These are phyloP conservation scores for Lepidotrigona ventralis DNA, from an alignment of 1,140 invertebrate species.

Conservation along the genomic window DNA sequence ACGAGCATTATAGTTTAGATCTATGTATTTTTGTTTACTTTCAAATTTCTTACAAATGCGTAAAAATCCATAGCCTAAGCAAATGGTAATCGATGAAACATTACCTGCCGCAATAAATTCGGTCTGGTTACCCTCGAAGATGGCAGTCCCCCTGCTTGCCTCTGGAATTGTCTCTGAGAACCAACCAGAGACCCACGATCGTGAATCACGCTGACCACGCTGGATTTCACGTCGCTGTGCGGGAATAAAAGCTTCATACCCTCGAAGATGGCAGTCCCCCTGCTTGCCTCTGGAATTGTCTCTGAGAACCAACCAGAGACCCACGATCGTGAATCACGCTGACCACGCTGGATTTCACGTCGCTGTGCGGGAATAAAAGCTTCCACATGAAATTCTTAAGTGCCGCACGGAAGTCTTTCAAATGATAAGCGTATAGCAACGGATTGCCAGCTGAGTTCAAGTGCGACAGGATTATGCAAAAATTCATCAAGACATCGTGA, in stretches of 20 bases:
- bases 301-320: slow-evolving; percentile 52
- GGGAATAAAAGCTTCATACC: slow-evolving; percentile 53
- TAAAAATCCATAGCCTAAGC: too few relatives aligned
- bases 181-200: slow-evolving; percentile 58
- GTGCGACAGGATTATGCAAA: slow-evolving; percentile 93
- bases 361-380: slow-evolving; percentile 48
- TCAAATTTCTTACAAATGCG: too few relatives aligned
- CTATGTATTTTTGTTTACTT: too few relatives aligned
- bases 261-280: not conserved
- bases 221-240: slow-evolving; percentile 51
- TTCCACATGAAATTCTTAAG: slow-evolving; percentile 83
- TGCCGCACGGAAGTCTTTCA: slow-evolving; percentile 91
- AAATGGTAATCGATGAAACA: not conserved
- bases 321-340: slow-evolving; percentile 63
- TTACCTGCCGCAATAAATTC: slow-evolving; percentile 43
- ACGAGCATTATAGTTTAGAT: too few relatives aligned
- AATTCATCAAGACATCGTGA: slow-evolving; percentile 85
- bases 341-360: slow-evolving; percentile 51
- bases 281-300: slow-evolving; percentile 40
- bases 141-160: slow-evolving; percentile 8
- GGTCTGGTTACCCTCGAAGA: slow-evolving; percentile 5
- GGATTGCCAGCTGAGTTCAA: slow-evolving; percentile 94
- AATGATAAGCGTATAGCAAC: slow-evolving; percentile 92
- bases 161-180: slow-evolving; percentile 49
- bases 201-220: slow-evolving; percentile 55